phyloP scores from a whole-genome alignment of 2,797 vertebrate genomes.

The Capromys pilorides region DNA sequence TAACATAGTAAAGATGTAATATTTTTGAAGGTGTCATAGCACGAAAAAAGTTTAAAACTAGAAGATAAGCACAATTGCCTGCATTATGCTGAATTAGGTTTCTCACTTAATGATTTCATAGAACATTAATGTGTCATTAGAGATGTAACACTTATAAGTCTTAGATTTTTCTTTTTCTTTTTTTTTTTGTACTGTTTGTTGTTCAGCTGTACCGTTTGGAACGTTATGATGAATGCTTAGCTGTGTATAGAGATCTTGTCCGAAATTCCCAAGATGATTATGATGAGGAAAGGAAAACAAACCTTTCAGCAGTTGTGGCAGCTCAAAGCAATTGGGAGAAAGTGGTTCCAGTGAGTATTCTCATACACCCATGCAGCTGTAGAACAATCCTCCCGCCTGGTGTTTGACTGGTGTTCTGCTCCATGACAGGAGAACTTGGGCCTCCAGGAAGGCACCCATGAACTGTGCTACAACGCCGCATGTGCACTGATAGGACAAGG shows the following conservation, averaged over 20 bases:
- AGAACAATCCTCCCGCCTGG: neutral
- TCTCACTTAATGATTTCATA: slow-evolving; percentile 32
- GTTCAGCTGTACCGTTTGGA: slow-evolving; percentile 95
- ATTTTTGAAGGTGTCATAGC: slow-evolving; percentile 27
- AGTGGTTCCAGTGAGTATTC: slow-evolving; percentile 88
- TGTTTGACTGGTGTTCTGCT: slow-evolving; percentile 67
- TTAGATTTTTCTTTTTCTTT: too few relatives aligned
- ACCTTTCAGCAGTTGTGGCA: slow-evolving; percentile 95
- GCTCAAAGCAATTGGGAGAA: slow-evolving; percentile 96
- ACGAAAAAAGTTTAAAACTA: neutral
- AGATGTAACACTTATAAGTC: neutral
- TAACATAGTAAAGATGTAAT: neutral
- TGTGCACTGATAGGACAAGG: slow-evolving; percentile 96
- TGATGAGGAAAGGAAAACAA: slow-evolving; percentile 98
- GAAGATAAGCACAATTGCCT: neutral
- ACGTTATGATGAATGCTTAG: slow-evolving; percentile 93
- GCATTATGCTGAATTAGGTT: neutral
- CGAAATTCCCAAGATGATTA: slow-evolving; percentile 99
- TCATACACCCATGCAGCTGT: neutral
- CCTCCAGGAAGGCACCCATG: slow-evolving; percentile 94
- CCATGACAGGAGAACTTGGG: slow-evolving; percentile 92
- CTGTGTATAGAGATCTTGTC: slow-evolving; percentile 96
- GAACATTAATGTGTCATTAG: neutral
- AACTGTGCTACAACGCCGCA: slow-evolving; percentile 96
- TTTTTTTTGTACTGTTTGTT: slow-evolving; percentile 14